These are phyloP conservation scores for Leuciscus idus DNA, from an alignment of 2,113 vertebrate species.

Conservation along the genomic window DNA sequence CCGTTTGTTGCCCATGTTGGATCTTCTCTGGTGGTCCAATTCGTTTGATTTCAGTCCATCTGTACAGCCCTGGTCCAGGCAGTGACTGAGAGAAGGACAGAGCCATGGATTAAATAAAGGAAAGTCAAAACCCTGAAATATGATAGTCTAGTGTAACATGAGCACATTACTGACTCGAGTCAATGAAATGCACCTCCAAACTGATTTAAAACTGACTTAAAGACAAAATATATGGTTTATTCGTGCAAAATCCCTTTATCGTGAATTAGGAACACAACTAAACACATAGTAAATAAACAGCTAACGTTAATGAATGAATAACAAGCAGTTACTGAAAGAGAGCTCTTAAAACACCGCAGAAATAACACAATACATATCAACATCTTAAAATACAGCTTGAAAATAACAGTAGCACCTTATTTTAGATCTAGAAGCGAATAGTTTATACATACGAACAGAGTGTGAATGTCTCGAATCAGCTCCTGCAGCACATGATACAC, in stretches of 20 bases:
- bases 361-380: neutral
- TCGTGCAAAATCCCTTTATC: neutral
- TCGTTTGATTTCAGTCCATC: conserved; percentile 45
- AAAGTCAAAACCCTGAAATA: neutral
- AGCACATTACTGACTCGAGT: neutral
- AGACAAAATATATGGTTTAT: neutral
- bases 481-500: conserved; percentile 27
- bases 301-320: neutral
- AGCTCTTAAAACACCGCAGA: neutral
- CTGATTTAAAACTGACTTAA: neutral
- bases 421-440: neutral
- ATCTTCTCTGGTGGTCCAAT: conserved; percentile 55
- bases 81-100: conserved; percentile 11
- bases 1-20: conserved; percentile 60
- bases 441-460: neutral
- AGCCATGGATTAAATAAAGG: conserved; percentile 4
- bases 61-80: conserved; percentile 13
- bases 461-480: neutral
- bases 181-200: neutral
- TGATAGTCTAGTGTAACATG: neutral
- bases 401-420: neutral
- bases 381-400: neutral
- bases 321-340: neutral
- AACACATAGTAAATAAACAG: neutral
- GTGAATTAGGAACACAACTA: neutral